Evolutionary conservation across 1,140 invertebrate species (phyloP).

Genomic region (Leptoteleia sp.): DNA sequence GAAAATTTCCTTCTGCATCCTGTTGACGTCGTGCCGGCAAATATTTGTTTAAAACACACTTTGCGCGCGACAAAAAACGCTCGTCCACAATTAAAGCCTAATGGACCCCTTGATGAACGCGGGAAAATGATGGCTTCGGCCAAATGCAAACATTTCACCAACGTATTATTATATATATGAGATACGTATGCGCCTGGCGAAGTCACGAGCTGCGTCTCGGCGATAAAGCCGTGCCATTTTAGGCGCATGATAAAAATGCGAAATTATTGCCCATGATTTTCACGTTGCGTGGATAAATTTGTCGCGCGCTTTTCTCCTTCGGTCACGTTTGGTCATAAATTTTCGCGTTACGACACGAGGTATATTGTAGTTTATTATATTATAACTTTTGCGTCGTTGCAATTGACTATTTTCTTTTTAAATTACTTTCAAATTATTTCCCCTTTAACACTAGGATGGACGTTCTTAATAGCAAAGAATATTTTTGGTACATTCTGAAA

Average conservation of each 20-base stretch:
- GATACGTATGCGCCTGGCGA: conserved; percentile 18
- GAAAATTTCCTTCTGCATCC: no score
- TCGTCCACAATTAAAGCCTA: conserved; percentile 28
- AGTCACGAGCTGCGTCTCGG: conserved; percentile 17
- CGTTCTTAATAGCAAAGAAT: no score
- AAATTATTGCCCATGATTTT: conserved; percentile 30
- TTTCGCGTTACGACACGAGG: conserved; percentile 8
- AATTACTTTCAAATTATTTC: no score
- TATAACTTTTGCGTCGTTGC: neutral
- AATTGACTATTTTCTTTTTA: no score
- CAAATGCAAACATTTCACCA: conserved; percentile 40
- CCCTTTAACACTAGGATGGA: no score
- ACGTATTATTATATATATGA: conserved; percentile 27
- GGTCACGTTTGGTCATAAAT: conserved; percentile 16
- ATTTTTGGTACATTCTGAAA: no score
- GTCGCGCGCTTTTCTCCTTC: conserved; percentile 19
- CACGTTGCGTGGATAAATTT: conserved; percentile 27
- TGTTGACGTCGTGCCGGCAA: neutral
- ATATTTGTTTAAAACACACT: conserved; percentile 34
- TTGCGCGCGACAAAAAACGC: conserved; percentile 22
- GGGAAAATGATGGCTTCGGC: conserved; percentile 29
- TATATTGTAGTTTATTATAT: no score
- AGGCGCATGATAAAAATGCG: conserved; percentile 12
- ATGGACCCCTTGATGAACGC: conserved; percentile 28
- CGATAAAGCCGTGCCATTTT: conserved; percentile 42